phyloP scores from a whole-genome alignment of 2,113 vertebrate genomes.

The Lasiurus borealis region DNA sequence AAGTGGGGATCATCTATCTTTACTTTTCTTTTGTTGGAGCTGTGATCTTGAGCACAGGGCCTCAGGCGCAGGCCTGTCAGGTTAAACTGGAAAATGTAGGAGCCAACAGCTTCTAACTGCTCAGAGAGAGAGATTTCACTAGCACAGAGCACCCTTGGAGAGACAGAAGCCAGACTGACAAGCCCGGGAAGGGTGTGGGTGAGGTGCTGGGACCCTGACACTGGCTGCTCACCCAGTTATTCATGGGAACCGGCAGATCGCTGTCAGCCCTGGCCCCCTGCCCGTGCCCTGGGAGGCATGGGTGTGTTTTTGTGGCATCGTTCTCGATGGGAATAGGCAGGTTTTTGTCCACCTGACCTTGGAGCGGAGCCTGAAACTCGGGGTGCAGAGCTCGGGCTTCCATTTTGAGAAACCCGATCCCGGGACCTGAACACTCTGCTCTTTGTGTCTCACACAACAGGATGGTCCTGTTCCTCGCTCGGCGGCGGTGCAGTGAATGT shows the following conservation, averaged over 20 bases:
- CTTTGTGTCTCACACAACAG: conserved; percentile 49
- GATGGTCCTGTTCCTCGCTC: background rate
- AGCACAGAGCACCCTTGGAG: background rate
- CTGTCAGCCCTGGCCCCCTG: background rate
- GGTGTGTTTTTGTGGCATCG: background rate
- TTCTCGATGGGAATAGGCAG: background rate
- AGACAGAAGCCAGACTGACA: background rate
- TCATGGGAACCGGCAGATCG: background rate
- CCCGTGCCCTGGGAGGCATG: background rate
- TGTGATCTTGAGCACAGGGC: background rate
- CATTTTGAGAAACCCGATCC: conserved; percentile 51
- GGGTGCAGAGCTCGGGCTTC: background rate
- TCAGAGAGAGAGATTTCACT: background rate
- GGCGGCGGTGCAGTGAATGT: background rate
- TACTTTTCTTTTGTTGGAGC: background rate
- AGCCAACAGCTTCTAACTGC: background rate
- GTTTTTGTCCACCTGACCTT: conserved; percentile 52
- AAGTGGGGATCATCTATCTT: background rate
- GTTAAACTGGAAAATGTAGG: conserved; percentile 40
- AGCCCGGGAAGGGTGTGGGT: background rate
- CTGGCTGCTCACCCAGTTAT: background rate
- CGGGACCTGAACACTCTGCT: conserved; percentile 12
- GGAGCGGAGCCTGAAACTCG: conserved; percentile 10
- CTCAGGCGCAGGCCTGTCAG: background rate
- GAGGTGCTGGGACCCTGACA: background rate